These are phyloP conservation scores for Picus viridis DNA, from an alignment of 2,797 vertebrate genomes.

Conservation along the genomic window DNA sequence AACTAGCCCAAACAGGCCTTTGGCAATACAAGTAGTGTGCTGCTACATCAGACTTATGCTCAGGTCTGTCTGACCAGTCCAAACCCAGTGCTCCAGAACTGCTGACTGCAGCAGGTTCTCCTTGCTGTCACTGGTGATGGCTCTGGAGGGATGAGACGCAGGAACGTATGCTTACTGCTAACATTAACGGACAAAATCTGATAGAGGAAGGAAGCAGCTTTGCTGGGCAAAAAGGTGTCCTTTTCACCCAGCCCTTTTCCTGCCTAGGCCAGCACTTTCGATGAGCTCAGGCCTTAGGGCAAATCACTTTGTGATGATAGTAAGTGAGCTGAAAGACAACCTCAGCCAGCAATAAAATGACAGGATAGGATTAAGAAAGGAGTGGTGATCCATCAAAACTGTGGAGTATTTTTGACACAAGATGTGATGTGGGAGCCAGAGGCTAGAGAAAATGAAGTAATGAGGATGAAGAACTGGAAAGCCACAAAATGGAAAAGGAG, in stretches of 20 bases:
- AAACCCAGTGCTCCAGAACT: neutral
- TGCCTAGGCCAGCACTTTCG: constrained; percentile 11
- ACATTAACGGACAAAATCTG: neutral
- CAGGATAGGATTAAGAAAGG: constrained; percentile 36
- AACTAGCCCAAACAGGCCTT: neutral
- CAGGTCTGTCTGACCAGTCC: neutral
- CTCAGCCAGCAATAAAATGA: constrained; percentile 47
- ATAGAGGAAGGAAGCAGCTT: neutral
- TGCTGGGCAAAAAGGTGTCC: neutral
- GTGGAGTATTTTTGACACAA: constrained; percentile 49
- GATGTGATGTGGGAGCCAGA: constrained; percentile 17
- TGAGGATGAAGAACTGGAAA: constrained; percentile 33
- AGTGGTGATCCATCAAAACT: constrained; percentile 50
- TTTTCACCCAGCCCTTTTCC: constrained; percentile 18
- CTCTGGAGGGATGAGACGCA: neutral
- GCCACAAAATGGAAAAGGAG: neutral
- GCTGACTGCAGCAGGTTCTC: neutral
- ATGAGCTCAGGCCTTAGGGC: neutral
- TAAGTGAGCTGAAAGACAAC: constrained; percentile 50
- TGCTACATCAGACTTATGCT: neutral
- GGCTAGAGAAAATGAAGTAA: constrained; percentile 6
- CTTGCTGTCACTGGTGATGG: neutral
- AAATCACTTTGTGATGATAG: constrained; percentile 44
- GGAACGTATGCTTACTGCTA: neutral
- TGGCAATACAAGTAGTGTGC: neutral